A percentile compares a stretch with the other conserved stretches of the same genome.
Evolutionary conservation across 2,797 vertebrate genomes (phyloP).

Genomic region (Morelia viridis): DNA sequence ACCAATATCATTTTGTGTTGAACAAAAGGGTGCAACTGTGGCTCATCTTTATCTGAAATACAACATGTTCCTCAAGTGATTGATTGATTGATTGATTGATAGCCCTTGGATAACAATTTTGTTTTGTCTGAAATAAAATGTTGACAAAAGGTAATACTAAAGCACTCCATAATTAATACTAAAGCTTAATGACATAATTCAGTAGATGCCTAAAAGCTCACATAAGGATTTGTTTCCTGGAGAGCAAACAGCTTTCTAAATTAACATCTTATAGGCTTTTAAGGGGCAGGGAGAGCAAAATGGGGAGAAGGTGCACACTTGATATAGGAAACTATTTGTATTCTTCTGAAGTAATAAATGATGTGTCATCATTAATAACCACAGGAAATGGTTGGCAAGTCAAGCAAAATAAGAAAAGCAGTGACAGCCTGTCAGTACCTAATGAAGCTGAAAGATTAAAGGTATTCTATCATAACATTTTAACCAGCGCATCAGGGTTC

Average conservation of each 20-base stretch:
- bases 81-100: not conserved
- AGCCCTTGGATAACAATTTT: constrained; percentile 21
- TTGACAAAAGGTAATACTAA: constrained; percentile 13
- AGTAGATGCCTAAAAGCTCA: not conserved
- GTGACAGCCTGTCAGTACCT: constrained; percentile 46
- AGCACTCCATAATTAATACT: constrained; percentile 30
- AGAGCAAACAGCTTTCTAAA: constrained; percentile 22
- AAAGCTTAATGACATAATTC: not conserved
- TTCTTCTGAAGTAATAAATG: constrained; percentile 60
- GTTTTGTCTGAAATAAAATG: constrained; percentile 11
- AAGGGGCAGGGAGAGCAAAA: not conserved
- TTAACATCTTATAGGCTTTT: constrained; percentile 28
- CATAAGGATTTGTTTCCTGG: not conserved
- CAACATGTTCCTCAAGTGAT: not conserved
- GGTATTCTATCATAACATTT: constrained; percentile 56
- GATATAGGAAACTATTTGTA: constrained; percentile 54
- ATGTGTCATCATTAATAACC: constrained; percentile 61
- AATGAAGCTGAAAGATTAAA: constrained; percentile 62
- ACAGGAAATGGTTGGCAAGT: constrained; percentile 52
- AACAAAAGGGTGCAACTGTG: constrained; percentile 1
- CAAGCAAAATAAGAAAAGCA: constrained; percentile 53
- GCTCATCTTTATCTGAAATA: not conserved
- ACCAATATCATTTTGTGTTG: not conserved
- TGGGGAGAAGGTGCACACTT: not conserved
- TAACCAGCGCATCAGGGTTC: constrained; percentile 55